Conservation (phyloP, 2,888 invertebrate species). For the Myopa tessellatipennis region DNA sequence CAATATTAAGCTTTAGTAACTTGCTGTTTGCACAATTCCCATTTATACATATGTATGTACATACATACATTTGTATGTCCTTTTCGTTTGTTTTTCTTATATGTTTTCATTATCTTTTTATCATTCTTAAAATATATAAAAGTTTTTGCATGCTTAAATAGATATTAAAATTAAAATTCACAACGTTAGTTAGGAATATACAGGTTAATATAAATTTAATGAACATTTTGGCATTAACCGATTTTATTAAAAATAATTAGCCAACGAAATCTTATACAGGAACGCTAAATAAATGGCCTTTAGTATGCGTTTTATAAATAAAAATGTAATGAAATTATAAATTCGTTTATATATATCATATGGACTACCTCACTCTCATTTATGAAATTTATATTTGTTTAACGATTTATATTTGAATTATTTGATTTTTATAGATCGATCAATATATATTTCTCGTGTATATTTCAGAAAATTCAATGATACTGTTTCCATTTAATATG, state of each 20-base stretch:
- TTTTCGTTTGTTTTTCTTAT: background rate
- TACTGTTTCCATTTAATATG: too few relatives aligned
- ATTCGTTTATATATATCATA: too few relatives aligned
- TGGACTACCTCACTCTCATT: too few relatives aligned
- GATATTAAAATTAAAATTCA: constrained; percentile 22
- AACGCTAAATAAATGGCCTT: too few relatives aligned
- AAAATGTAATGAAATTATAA: background rate
- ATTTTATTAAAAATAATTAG: background rate
- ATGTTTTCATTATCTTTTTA: constrained; percentile 22
- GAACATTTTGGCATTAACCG: background rate
- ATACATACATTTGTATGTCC: background rate
- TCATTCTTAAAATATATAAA: constrained; percentile 4
- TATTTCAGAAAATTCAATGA: too few relatives aligned
- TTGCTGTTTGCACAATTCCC: constrained; percentile 38
- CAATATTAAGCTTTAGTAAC: constrained; percentile 34
- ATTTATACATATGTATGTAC: constrained; percentile 1
- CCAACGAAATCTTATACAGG: background rate
- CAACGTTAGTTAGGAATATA: constrained; percentile 24
- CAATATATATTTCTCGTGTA: too few relatives aligned
- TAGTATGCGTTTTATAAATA: background rate
- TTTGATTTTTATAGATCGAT: too few relatives aligned
- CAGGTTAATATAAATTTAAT: background rate
- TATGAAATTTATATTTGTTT: too few relatives aligned
- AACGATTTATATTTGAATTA: too few relatives aligned
- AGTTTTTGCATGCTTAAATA: constrained; percentile 18